These are phyloP conservation scores for Agapostemon virescens DNA, from an alignment of 2,888 invertebrate genomes.

Conservation along the genomic window DNA sequence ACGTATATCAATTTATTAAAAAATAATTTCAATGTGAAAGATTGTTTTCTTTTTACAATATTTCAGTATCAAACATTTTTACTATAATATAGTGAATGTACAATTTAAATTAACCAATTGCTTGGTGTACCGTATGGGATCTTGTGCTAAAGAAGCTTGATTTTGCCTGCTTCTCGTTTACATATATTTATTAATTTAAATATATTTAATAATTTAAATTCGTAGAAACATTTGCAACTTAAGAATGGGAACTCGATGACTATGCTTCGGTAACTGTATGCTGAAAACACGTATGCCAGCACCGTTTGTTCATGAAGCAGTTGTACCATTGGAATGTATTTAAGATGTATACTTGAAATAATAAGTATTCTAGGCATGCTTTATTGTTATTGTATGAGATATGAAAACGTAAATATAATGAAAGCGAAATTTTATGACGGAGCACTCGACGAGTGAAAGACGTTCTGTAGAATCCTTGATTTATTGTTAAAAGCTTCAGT, in stretches of 20 bases:
- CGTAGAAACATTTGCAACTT: neutral
- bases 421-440: constrained; percentile 1
- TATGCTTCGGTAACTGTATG: neutral
- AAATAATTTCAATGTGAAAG: too few species aligned
- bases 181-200: neutral
- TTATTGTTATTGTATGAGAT: constrained; percentile 14
- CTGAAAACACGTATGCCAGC: neutral
- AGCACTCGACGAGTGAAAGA: neutral
- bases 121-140: too few species aligned
- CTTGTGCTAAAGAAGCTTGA: too few species aligned
- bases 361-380: constrained; percentile 25
- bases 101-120: too few species aligned
- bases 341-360: constrained; percentile 1
- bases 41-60: too few species aligned
- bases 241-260: neutral
- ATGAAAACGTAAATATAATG: constrained; percentile 9
- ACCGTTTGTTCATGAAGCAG: neutral
- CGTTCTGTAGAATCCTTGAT: neutral
- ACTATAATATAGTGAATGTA: too few species aligned
- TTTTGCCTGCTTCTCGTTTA: neutral
- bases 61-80: too few species aligned
- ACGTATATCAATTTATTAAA: too few species aligned
- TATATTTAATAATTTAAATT: too few species aligned
- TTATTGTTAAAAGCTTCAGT: neutral
- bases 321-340: constrained; percentile 11